Conservation (phyloP, 1,140 invertebrate species). For the Micrasema longulum region DNA sequence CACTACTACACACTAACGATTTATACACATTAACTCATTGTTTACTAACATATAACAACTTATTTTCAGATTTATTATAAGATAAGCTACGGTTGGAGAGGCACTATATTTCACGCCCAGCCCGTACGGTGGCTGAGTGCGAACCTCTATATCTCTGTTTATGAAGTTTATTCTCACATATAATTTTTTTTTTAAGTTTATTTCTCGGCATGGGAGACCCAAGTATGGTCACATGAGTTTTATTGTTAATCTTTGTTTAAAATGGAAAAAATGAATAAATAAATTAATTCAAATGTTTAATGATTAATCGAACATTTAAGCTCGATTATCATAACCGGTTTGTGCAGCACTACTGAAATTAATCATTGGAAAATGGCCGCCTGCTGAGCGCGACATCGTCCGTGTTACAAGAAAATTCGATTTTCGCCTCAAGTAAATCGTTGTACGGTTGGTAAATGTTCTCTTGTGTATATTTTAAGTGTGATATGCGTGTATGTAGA, state of each 20-base stretch:
- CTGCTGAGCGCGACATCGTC: conserved; percentile 22
- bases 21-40: too few relatives aligned
- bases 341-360: conserved; percentile 3
- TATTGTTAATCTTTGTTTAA: too few relatives aligned
- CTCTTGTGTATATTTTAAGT: conserved; percentile 28
- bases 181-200: not conserved
- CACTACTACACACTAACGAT: not conserved
- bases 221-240: not conserved
- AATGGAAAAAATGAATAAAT: not conserved
- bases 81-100: too few relatives aligned
- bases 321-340: not conserved
- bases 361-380: conserved; percentile 31
- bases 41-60: too few relatives aligned
- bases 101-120: too few relatives aligned
- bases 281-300: not conserved
- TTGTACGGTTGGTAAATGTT: conserved; percentile 39
- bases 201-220: not conserved
- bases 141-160: not conserved
- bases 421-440: conserved; percentile 28
- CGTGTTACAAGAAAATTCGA: conserved; percentile 24
- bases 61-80: too few relatives aligned
- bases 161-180: not conserved
- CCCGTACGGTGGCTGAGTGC: too few relatives aligned
- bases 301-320: not conserved
- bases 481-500: conserved; percentile 7